These are phyloP conservation scores for Pristionchus mayeri DNA, from an alignment of 2,888 invertebrate genomes.

Conservation along the genomic window DNA sequence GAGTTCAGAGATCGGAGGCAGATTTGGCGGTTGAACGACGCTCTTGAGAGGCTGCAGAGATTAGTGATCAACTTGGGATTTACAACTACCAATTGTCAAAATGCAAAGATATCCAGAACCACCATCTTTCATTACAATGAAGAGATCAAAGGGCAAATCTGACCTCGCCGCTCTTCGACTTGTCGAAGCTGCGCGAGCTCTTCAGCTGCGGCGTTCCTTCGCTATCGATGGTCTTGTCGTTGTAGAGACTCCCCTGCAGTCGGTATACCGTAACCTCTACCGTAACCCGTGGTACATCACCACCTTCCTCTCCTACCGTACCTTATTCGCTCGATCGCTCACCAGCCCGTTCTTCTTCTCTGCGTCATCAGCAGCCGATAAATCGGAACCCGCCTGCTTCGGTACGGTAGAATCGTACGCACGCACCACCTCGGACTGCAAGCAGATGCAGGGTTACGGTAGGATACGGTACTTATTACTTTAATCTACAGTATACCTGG, in stretches of 20 bases:
- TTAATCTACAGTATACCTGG: conserved; percentile 48
- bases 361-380: not conserved
- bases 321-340: conserved; percentile 7
- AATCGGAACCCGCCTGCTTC: conserved; percentile 21
- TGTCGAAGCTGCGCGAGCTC: not conserved
- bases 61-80: conserved; percentile 13
- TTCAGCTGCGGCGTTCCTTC: not conserved
- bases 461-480: not conserved
- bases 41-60: not conserved
- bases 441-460: not conserved
- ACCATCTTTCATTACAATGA: not conserved
- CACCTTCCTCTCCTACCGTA: conserved; percentile 29
- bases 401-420: conserved; percentile 41
- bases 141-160: not conserved
- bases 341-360: conserved; percentile 3
- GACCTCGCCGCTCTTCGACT: conserved; percentile 7
- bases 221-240: conserved; percentile 28
- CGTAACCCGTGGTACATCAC: not conserved
- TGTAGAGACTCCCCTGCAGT: not conserved
- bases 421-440: conserved; percentile 8
- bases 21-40: not conserved
- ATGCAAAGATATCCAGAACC: too few species aligned
- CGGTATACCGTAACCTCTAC: not conserved
- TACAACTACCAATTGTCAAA: too few species aligned
- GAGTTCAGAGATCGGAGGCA: conserved; percentile 2